Evolutionary conservation across 1,140 invertebrate genomes (phyloP), one percentile per base, ranked within the genome.

Genomic region (Caenorhabditis brenneri): DNA sequence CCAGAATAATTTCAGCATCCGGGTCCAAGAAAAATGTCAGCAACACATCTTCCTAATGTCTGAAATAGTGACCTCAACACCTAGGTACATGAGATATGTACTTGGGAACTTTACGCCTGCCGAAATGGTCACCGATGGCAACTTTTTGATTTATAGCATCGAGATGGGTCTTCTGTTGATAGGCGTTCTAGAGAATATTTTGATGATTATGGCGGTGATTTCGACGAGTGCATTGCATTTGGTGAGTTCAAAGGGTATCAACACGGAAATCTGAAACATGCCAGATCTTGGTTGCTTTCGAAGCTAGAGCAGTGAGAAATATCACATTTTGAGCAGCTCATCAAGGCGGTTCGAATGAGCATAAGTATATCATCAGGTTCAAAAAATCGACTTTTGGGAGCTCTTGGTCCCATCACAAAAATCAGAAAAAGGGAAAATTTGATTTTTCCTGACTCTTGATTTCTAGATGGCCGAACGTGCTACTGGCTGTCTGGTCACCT

Each of bases 151-250:
- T n/a, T 65, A 65, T 36, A 19, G 29, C 7, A 24, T 65, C 10
- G 58, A 65, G 19, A 65, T 65, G 58, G 58, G 58, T 5, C 15
- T 65, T 2, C 22, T 65, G 12, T 4, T 16, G 15, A 36, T 65
- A 19, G 58, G 58, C 19, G 31, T 65, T 2, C 10, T 65, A 5
- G 58, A 65, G 15, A 65, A 65, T 10, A n/a, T 65, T 7, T 19
- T 33, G 3, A 65, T 65, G 58, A 65, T 65, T 65, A 15, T 15
- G 16, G 58, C 58, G 6, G 16, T 65, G 33, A 33, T 65, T 33
- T 65, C 58, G 58, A 65, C 58, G 16, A 65, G 58, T 65, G 29
- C 29, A 6, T 19, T 65, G 58, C 58, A 65, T 65, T 65, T 65
- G 58, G 58, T 65, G 16, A 65, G 58, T n/a, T 1, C 0, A 2